Evolutionary conservation across 2,888 invertebrate species (phyloP).

Genomic region (Oegoconia quadripuncta): DNA sequence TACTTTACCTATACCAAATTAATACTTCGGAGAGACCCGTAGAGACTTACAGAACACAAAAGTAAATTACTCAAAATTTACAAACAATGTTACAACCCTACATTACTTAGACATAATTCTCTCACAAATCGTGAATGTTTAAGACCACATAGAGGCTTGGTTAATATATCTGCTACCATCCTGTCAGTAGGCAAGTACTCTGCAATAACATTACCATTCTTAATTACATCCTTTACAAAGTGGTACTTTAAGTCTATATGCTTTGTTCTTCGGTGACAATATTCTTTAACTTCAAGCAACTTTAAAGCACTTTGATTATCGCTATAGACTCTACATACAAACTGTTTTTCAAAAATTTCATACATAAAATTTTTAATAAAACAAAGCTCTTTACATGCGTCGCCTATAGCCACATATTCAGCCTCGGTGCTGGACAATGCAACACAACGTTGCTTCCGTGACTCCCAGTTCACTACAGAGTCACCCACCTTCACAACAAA

Average conservation of each 20-base stretch:
- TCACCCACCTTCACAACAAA: constrained; percentile 15
- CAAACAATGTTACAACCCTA: too few species aligned
- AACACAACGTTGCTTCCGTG: constrained; percentile 18
- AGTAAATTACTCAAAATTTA: too few species aligned
- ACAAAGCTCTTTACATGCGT: constrained; percentile 16
- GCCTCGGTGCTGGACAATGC: constrained; percentile 23
- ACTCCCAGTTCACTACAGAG: constrained; percentile 17
- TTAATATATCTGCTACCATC: constrained; percentile 4
- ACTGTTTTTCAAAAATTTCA: background rate
- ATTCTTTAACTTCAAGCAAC: constrained; percentile 13
- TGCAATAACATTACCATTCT: background rate
- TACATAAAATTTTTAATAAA: constrained; percentile 5
- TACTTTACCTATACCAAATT: too few species aligned
- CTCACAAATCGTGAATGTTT: constrained; percentile 1
- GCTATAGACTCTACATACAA: background rate
- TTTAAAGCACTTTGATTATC: constrained; percentile 18
- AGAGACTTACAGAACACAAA: too few species aligned
- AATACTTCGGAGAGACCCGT: too few species aligned
- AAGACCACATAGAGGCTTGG: background rate
- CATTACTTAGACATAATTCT: too few species aligned
- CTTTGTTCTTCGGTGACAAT: constrained; percentile 15
- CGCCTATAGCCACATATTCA: constrained; percentile 19
- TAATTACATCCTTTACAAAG: constrained; percentile 12
- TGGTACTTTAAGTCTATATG: constrained; percentile 18
- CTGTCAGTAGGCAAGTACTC: background rate